phyloP scores from a whole-genome alignment of 2,888 invertebrate genomes.

The Lycophotia porphyrea region DNA sequence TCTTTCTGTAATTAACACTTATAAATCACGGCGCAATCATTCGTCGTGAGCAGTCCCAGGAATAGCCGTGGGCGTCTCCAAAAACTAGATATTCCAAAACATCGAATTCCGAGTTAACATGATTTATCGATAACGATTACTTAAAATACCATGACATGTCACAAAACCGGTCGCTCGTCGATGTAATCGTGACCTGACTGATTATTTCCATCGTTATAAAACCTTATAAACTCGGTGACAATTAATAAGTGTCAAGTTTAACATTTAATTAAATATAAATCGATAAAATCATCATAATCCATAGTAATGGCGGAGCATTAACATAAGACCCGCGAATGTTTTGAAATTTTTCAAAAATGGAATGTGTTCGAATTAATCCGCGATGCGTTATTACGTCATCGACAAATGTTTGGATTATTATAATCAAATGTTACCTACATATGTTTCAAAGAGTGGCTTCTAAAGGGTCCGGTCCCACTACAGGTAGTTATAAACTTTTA shows the following conservation, averaged over 20 bases:
- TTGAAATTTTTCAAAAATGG: slow-evolving; percentile 58
- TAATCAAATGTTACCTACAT: slow-evolving; percentile 33
- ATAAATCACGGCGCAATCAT: slow-evolving; percentile 66
- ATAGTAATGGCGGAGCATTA: slow-evolving; percentile 62
- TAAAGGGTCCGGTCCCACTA: slow-evolving; percentile 44
- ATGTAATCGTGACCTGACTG: slow-evolving; percentile 79
- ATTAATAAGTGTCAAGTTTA: slow-evolving; percentile 87
- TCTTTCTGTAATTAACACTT: slow-evolving; percentile 64
- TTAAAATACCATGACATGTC: slow-evolving; percentile 82
- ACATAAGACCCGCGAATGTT: slow-evolving; percentile 61
- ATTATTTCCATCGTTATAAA: slow-evolving; percentile 82
- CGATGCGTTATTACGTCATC: slow-evolving; percentile 44
- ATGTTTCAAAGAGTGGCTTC: slow-evolving; percentile 34
- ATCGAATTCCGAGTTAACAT: slow-evolving; percentile 69
- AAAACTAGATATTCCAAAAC: slow-evolving; percentile 70
- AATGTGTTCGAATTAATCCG: slow-evolving; percentile 47
- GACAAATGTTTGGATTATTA: slow-evolving; percentile 44
- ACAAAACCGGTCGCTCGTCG: slow-evolving; percentile 79
- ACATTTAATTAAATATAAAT: slow-evolving; percentile 83
- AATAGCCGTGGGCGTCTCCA: slow-evolving; percentile 66
- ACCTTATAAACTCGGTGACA: slow-evolving; percentile 81
- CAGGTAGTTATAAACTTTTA: slow-evolving; percentile 49
- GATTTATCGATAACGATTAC: slow-evolving; percentile 82
- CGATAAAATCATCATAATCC: slow-evolving; percentile 81
- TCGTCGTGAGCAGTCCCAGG: slow-evolving; percentile 50